Evolutionary conservation across 2,888 invertebrate genomes (phyloP).

Genomic region (Eremobia ochroleuca): DNA sequence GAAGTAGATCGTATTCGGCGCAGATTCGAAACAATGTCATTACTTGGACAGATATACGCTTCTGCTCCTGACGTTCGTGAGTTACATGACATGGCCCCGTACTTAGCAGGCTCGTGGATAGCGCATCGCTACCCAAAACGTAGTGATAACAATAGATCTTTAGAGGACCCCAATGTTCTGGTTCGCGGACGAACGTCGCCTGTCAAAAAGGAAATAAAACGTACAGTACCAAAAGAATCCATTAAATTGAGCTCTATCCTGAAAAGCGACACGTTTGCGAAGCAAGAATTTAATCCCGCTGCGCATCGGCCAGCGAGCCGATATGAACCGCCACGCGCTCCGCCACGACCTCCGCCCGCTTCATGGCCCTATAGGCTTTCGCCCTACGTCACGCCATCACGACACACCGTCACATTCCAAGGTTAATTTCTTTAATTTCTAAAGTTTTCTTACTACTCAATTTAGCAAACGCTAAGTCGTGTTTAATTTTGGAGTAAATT

Average conservation of each 20-base stretch:
- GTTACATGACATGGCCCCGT: slow-evolving; percentile 94
- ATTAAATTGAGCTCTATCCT: slow-evolving; percentile 88
- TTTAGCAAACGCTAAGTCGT: slow-evolving; percentile 54
- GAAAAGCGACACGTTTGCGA: slow-evolving; percentile 90
- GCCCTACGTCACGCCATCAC: slow-evolving; percentile 89
- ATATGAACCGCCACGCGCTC: slow-evolving; percentile 93
- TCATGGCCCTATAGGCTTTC: slow-evolving; percentile 85
- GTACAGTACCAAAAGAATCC: slow-evolving; percentile 80
- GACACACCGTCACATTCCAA: slow-evolving; percentile 94
- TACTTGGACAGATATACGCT: slow-evolving; percentile 95
- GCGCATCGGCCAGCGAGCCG: slow-evolving; percentile 94
- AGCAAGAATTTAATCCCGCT: slow-evolving; percentile 94
- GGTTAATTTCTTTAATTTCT: slow-evolving; percentile 91
- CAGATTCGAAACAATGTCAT: slow-evolving; percentile 93
- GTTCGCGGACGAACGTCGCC: slow-evolving; percentile 81
- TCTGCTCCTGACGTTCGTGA: slow-evolving; percentile 95
- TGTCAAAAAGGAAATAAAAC: slow-evolving; percentile 86
- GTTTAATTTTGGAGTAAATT: slow-evolving; percentile 87
- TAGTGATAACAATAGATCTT: slow-evolving; percentile 92
- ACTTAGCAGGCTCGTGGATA: slow-evolving; percentile 95
- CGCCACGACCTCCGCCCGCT: slow-evolving; percentile 89
- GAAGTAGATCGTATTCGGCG: slow-evolving; percentile 94
- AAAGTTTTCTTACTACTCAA: slow-evolving; percentile 69
- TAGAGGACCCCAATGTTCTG: slow-evolving; percentile 85
- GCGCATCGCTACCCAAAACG: slow-evolving; percentile 95